These are phyloP conservation scores for Halcyon senegalensis DNA, from an alignment of 2,113 vertebrate genomes.

Conservation along the genomic window DNA sequence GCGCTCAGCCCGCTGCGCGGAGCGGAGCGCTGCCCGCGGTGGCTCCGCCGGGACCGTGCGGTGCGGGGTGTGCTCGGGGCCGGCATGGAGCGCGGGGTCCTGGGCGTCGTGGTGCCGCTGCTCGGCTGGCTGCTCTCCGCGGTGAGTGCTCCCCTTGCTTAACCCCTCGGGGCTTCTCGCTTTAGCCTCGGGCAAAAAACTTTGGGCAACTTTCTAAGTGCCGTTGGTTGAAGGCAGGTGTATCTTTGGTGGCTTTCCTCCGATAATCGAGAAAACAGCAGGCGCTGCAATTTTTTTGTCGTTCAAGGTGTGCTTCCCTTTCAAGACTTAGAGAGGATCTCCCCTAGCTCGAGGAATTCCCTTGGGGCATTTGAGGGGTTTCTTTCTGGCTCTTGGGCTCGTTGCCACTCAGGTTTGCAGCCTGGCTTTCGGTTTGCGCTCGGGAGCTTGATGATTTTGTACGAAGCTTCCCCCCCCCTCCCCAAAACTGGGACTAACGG, in stretches of 20 bases:
- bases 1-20: neutral
- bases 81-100: neutral
- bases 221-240: neutral
- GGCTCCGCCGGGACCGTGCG: neutral
- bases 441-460: fast-evolving
- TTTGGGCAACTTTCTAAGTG: conserved; percentile 1
- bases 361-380: fast-evolving
- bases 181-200: neutral
- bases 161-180: neutral
- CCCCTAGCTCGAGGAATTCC: neutral
- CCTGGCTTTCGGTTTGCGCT: neutral
- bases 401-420: neutral
- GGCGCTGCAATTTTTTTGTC: fast-evolving
- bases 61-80: neutral
- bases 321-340: fast-evolving
- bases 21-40: neutral
- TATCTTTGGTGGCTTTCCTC: fast-evolving
- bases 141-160: conserved; percentile 18
- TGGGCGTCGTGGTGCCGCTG: neutral
- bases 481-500: neutral
- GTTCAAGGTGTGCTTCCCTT: fast-evolving
- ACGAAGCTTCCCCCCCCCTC: fast-evolving
- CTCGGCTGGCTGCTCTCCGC: neutral
- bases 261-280: fast-evolving
- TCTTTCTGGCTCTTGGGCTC: neutral